Conservation (phyloP, 2,797 vertebrate species). For the Hybognathus amarus region DNA sequence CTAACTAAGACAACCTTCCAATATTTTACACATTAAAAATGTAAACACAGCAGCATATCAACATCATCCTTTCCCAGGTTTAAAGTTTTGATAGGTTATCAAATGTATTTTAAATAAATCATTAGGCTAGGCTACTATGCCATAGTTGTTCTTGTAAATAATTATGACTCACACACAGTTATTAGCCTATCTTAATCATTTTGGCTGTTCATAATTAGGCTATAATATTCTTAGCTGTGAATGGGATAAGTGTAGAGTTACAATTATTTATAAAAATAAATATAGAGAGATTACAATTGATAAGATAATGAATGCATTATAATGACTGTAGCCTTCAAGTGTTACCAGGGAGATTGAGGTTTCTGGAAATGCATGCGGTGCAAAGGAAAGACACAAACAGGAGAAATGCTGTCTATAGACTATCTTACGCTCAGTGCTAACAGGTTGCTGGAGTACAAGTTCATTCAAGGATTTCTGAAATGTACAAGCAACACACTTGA, state of each 20-base stretch:
- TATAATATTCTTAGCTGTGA: background rate
- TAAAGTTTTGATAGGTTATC: constrained; percentile 6
- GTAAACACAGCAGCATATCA: background rate
- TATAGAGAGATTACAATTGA: background rate
- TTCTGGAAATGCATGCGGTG: constrained; percentile 5
- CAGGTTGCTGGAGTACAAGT: constrained; percentile 13
- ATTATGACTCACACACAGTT: background rate
- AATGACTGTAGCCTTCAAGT: constrained; percentile 3
- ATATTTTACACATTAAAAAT: background rate
- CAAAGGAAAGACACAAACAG: background rate
- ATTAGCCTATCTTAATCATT: too few species aligned
- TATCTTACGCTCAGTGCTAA: background rate
- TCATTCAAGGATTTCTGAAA: background rate
- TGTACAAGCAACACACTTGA: background rate
- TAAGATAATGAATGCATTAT: background rate
- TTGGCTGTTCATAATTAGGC: background rate
- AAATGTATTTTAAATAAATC: background rate
- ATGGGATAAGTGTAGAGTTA: background rate
- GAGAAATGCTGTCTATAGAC: background rate
- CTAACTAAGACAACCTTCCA: background rate
- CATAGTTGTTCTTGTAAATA: background rate
- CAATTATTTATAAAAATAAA: background rate
- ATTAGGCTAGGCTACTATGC: background rate
- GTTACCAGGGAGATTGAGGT: constrained; percentile 29
- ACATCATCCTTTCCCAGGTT: background rate